These are phyloP conservation scores for Pyralis farinalis DNA, from an alignment of 2,888 invertebrate species.

Conservation along the genomic window DNA sequence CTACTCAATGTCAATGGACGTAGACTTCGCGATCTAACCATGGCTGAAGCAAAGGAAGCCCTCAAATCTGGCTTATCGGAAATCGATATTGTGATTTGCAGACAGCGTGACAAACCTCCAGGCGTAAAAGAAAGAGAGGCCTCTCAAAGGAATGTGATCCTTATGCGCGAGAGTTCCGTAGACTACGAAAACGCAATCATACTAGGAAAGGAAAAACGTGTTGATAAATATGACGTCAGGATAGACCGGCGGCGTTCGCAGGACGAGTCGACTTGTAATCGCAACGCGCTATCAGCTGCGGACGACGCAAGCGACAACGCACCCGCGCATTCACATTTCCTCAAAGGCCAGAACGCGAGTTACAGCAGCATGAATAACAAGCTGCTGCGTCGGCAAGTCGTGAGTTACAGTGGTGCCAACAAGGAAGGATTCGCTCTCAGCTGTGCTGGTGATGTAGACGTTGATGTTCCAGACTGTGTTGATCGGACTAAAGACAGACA, in stretches of 20 bases:
- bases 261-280: constrained; percentile 78
- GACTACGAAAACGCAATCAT: constrained; percentile 85
- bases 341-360: constrained; percentile 81
- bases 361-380: constrained; percentile 83
- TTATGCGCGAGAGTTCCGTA: constrained; percentile 85
- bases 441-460: constrained; percentile 62
- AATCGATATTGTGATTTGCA: constrained; percentile 84
- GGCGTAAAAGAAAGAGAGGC: constrained; percentile 41
- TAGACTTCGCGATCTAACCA: constrained; percentile 83
- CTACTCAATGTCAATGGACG: constrained; percentile 87
- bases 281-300: constrained; percentile 67
- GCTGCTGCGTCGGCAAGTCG: constrained; percentile 78
- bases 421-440: constrained; percentile 66
- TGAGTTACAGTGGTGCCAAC: constrained; percentile 76
- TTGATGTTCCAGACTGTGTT: constrained; percentile 58
- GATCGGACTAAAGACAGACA: constrained; percentile 52
- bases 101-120: constrained; percentile 58
- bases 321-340: constrained; percentile 79
- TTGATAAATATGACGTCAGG: constrained; percentile 80
- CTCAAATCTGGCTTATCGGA: constrained; percentile 82
- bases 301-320: constrained; percentile 61
- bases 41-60: constrained; percentile 84
- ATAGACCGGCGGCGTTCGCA: constrained; percentile 84
- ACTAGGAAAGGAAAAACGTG: constrained; percentile 72
- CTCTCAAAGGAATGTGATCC: constrained; percentile 38